Evolutionary conservation across 2,113 vertebrate species (phyloP).

Genomic region (Podilymbus podiceps): DNA sequence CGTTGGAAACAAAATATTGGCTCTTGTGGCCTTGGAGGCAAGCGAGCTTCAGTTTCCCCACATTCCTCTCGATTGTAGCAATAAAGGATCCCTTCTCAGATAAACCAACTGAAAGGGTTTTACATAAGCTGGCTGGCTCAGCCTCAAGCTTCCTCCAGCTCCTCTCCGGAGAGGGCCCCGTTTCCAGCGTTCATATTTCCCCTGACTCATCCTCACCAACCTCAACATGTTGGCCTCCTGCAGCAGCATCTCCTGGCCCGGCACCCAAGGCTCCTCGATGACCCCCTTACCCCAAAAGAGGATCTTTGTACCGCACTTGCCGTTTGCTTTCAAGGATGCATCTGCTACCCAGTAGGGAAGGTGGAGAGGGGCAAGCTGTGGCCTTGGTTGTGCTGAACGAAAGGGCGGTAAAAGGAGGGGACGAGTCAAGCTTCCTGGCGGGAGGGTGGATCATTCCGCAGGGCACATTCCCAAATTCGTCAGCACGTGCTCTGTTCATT

Average conservation of each 20-base stretch:
- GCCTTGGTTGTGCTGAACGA: not conserved
- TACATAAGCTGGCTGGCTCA: not conserved
- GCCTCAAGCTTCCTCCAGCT: not conserved
- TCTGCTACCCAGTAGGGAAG: not conserved
- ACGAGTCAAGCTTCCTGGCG: not conserved
- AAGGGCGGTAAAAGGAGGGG: not conserved
- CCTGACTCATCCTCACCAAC: not conserved
- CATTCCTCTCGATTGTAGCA: not conserved
- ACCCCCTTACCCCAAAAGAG: not conserved
- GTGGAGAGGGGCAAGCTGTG: not conserved
- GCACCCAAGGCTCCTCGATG: rapidly evolving
- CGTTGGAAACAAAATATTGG: slow-evolving; percentile 60
- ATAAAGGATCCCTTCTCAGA: slow-evolving; percentile 12
- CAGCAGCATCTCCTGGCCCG: not conserved
- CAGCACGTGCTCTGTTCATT: rapidly evolving
- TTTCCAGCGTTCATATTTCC: not conserved
- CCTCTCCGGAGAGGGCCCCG: not conserved
- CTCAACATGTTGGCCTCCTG: not conserved
- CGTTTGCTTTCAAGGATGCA: not conserved
- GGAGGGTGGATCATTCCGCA: not conserved
- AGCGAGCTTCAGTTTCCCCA: not conserved
- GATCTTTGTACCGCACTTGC: not conserved
- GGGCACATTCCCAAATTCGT: not conserved
- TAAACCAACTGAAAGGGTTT: not conserved
- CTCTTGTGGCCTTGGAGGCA: not conserved